phyloP scores from a whole-genome alignment of 2,113 vertebrate genomes.

The Chiloscyllium plagiosum region DNA sequence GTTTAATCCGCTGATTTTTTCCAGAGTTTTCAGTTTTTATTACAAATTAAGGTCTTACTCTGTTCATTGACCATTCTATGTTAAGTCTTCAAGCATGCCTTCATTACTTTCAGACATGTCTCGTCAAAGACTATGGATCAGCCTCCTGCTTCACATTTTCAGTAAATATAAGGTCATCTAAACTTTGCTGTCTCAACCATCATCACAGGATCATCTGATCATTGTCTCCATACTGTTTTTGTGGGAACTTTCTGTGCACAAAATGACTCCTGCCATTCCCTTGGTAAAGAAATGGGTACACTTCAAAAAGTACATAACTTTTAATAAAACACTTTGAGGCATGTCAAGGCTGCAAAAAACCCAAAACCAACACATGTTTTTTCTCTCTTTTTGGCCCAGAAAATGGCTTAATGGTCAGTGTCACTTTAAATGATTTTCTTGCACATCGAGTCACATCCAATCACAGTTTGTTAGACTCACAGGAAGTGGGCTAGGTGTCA shows the following conservation, averaged over 20 bases:
- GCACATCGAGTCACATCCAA: neutral
- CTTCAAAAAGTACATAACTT: neutral
- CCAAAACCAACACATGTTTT: neutral
- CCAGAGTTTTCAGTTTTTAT: neutral
- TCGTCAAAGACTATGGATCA: neutral
- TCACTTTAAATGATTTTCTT: neutral
- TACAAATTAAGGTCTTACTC: neutral
- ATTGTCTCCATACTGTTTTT: neutral
- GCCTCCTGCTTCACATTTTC: neutral
- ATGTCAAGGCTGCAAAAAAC: neutral
- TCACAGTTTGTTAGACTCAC: neutral
- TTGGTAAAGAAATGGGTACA: neutral
- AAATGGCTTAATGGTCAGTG: neutral
- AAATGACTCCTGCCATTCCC: neutral
- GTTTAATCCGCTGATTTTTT: neutral
- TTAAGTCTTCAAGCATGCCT: neutral
- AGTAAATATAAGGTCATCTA: neutral
- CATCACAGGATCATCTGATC: neutral
- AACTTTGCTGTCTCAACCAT: neutral
- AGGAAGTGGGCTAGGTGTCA: neutral
- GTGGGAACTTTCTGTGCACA: neutral
- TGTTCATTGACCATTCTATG: neutral
- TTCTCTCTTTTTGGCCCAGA: neutral
- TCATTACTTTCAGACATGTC: neutral
- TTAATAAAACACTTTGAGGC: too few relatives aligned